phyloP scores from a whole-genome alignment of 2,888 invertebrate species.

The Nycteola revayana region DNA sequence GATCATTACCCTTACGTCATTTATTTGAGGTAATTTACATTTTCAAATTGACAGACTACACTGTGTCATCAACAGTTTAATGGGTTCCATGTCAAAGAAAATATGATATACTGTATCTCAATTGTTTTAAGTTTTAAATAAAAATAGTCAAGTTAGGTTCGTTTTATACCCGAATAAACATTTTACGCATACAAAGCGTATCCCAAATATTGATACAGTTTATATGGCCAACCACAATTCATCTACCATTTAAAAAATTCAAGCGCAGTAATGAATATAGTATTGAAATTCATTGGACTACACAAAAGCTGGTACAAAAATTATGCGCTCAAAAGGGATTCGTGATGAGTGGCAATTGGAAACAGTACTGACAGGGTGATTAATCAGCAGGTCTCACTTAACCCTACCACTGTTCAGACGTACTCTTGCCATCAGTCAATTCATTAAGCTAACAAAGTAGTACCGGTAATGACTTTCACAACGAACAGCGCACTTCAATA shows the following conservation, averaged over 20 bases:
- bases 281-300: slow-evolving; percentile 25
- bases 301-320: slow-evolving; percentile 44
- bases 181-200: too few species aligned
- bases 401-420: slow-evolving; percentile 76
- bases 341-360: slow-evolving; percentile 76
- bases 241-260: too few species aligned
- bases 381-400: slow-evolving; percentile 79
- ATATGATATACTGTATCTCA: too few species aligned
- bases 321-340: slow-evolving; percentile 54
- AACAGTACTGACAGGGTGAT: slow-evolving; percentile 77
- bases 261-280: slow-evolving; percentile 27
- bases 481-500: slow-evolving; percentile 58
- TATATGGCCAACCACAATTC: too few species aligned
- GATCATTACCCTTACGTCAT: too few species aligned
- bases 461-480: slow-evolving; percentile 75
- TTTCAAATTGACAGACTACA: too few species aligned
- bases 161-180: too few species aligned
- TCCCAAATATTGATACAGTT: slow-evolving; percentile 18
- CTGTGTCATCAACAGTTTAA: too few species aligned
- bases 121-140: too few species aligned
- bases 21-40: too few species aligned
- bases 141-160: too few species aligned
- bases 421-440: slow-evolving; percentile 78
- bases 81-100: too few species aligned
- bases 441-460: slow-evolving; percentile 81